Conservation (phyloP, 1,140 invertebrate genomes). For the Pseudachorutes palmiensis region DNA sequence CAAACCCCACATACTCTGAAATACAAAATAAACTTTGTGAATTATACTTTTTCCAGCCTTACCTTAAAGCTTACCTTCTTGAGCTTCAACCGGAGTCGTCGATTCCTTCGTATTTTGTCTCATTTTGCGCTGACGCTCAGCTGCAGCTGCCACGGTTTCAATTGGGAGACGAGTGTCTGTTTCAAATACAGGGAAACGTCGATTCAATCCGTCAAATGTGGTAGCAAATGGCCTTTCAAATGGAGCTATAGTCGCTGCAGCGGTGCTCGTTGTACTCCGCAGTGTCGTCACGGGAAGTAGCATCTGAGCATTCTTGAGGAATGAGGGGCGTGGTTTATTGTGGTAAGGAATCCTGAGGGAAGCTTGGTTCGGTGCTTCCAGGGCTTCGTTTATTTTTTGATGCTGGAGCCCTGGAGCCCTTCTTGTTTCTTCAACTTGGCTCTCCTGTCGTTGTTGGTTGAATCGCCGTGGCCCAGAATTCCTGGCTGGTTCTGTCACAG, state of each 20-base stretch:
- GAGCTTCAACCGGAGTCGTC: not conserved
- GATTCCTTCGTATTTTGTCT: not conserved
- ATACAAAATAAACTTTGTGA: too few relatives aligned
- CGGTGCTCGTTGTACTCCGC: not conserved
- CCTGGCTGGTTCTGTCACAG: slow-evolving; percentile 2
- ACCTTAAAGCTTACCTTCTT: not conserved
- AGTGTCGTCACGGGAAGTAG: not conserved
- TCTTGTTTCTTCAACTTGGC: not conserved
- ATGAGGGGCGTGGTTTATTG: slow-evolving; percentile 4
- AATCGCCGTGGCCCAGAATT: slow-evolving; percentile 3
- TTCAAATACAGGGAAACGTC: slow-evolving; percentile 1
- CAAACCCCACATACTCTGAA: not conserved
- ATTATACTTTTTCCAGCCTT: too few relatives aligned
- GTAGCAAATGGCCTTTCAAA: not conserved
- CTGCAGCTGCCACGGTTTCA: not conserved
- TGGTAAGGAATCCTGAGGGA: slow-evolving; percentile 8
- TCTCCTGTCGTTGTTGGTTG: slow-evolving; percentile 8
- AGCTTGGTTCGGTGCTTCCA: not conserved
- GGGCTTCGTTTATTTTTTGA: slow-evolving; percentile 9
- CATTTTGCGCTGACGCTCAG: slow-evolving; percentile 2
- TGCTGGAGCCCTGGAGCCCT: not conserved
- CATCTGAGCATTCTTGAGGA: slow-evolving; percentile 3
- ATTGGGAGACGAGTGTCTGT: not conserved
- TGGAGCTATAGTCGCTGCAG: not conserved
- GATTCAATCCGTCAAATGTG: not conserved